Base-by-base conservation (phyloP, 2,797 vertebrate species). In the Psittacula derbiana region DNA sequence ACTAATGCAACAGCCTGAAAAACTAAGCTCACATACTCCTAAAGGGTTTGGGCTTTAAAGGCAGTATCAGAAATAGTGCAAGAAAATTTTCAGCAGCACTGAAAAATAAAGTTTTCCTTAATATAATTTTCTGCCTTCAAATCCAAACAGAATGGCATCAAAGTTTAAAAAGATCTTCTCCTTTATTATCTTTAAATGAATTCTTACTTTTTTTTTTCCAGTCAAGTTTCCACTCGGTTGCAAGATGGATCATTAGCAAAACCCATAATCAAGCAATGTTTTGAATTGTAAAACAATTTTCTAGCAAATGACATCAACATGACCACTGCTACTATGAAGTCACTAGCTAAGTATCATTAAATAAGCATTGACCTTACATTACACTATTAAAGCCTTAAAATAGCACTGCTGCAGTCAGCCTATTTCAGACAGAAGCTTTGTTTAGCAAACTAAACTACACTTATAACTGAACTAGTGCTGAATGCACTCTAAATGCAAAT, bases 381-480 rank as follows among this genome's bases (percentile, higher is more conserved):
- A 75, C 52, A 71, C 60, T 43, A 85, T 21, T 64, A 95, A 85
- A 74, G 53, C 74, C 88, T 64, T 80, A 82, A 94, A 92, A 93
- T 67, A 93, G 72, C 88, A 90, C 44, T 38, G 80, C 73, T 67
- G 70, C 70, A 80, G 65, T 93, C 91, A 93, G 91, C 46, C 1
- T 40, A 53, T 93, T 91, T 87, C 87, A 87, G 61, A 43, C 67
- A 90, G 94, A 67, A 86, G 80, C 93, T 87, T 93, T 90, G 89
- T 93, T 92, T 86, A 73, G 76, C 85, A 81, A 94, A 93, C 87
- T 49, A 57, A 86, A 95, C 82, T 88, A 88, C 78, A 73, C 40
- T 75, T 70, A 71, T 50, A 87, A 74, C 58, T 87, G 75, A 94
- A 81, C 52, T 58, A 64, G 72, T 11, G 55, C 64, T 92, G 91